A percentile compares a stretch with the other conserved stretches of the same genome.
Evolutionary conservation across 2,113 vertebrate species (phyloP).

Genomic region (Sciurus niger): DNA sequence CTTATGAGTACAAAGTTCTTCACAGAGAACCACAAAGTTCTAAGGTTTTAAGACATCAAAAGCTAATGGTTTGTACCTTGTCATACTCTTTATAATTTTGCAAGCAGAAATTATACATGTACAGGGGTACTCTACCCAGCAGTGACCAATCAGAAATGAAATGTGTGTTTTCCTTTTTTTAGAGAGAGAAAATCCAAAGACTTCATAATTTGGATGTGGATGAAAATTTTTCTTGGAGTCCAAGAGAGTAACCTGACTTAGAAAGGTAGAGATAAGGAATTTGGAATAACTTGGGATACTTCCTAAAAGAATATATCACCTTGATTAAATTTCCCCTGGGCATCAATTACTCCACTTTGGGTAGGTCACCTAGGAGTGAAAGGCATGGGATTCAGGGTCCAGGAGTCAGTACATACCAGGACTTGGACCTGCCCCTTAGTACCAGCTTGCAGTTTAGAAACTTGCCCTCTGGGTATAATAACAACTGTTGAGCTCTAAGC

Average conservation of each 20-base stretch:
- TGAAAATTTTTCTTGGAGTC: background rate
- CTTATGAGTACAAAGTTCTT: conserved; percentile 1
- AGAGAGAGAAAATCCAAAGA: background rate
- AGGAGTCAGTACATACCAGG: background rate
- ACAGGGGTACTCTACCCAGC: background rate
- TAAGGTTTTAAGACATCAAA: conserved; percentile 21
- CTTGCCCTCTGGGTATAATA: background rate
- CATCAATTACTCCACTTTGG: background rate
- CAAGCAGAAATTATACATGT: conserved; percentile 36
- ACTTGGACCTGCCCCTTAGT: background rate
- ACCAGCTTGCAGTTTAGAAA: background rate
- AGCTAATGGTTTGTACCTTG: conserved; percentile 46
- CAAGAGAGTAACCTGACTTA: background rate
- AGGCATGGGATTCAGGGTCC: accelerated
- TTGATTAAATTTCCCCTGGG: background rate
- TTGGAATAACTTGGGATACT: background rate
- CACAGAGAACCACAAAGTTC: background rate
- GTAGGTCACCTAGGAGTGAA: background rate
- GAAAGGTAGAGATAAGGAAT: background rate
- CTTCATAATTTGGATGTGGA: background rate
- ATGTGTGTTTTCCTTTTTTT: background rate
- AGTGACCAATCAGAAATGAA: background rate
- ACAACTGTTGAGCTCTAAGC: background rate
- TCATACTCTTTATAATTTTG: conserved; percentile 23
- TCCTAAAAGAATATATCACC: background rate